Evolutionary conservation across 2,113 vertebrate species (phyloP).

Genomic region (Sceloporus undulatus): DNA sequence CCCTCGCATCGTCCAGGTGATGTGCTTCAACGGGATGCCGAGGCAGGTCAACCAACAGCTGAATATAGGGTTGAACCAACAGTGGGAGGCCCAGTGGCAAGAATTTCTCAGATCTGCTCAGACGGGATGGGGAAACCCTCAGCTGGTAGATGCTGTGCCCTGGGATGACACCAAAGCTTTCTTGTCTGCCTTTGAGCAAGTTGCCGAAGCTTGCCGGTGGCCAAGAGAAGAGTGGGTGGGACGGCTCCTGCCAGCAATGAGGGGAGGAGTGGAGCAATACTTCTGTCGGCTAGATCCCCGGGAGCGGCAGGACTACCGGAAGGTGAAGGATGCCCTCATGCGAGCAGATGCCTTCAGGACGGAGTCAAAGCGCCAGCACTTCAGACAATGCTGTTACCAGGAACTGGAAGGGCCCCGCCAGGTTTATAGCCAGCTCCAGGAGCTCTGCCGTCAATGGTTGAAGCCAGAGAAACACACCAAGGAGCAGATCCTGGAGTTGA

Average conservation of each 20-base stretch:
- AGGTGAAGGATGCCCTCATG: slow-evolving; percentile 24
- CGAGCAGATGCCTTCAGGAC: neutral
- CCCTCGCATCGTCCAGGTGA: slow-evolving; percentile 36
- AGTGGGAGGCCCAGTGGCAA: slow-evolving; percentile 26
- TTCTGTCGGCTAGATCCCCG: neutral
- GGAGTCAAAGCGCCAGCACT: slow-evolving; percentile 22
- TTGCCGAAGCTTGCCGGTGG: slow-evolving; percentile 34
- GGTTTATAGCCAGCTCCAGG: slow-evolving; percentile 9
- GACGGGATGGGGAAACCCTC: neutral
- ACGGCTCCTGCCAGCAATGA: neutral
- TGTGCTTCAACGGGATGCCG: slow-evolving; percentile 14
- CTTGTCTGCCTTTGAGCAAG: slow-evolving; percentile 23
- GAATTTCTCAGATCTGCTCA: neutral
- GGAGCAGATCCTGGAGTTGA: slow-evolving; percentile 31
- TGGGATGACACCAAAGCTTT: neutral
- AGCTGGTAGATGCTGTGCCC: neutral
- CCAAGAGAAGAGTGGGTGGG: slow-evolving; percentile 27
- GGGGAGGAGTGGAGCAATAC: slow-evolving; percentile 19
- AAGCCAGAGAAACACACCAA: slow-evolving; percentile 3
- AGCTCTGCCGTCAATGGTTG: slow-evolving; percentile 38
- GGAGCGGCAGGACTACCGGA: neutral
- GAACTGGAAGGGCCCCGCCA: slow-evolving; percentile 8
- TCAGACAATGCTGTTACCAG: slow-evolving; percentile 30
- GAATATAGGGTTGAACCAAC: neutral
- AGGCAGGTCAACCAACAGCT: neutral